Percentiles rank a stretch among this genome's conserved stretches.
Conservation (phyloP, 2,888 invertebrate species). For the Cremastinae sp. region DNA sequence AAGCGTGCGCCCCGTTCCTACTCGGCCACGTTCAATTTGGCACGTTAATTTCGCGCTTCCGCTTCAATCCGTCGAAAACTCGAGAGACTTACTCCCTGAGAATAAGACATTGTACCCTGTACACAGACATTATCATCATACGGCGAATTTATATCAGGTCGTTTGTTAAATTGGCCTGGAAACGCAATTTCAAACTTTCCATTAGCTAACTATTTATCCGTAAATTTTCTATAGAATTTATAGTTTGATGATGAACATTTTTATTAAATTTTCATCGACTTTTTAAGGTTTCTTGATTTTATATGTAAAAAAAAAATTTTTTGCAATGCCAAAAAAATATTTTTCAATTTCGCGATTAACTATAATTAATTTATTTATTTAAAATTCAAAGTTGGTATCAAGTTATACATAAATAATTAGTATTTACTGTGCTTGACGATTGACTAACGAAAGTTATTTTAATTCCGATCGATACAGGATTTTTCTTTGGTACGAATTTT, state of each 20-base stretch:
- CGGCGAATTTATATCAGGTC: constrained; percentile 8
- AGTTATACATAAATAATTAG: no score
- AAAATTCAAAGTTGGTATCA: no score
- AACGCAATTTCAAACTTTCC: neutral
- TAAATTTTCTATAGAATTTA: no score
- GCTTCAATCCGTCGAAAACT: constrained; percentile 36
- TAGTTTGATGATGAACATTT: no score
- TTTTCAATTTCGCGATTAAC: no score
- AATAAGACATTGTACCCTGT: neutral
- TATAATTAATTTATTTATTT: no score
- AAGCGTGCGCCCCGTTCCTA: constrained; percentile 34
- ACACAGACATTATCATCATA: constrained; percentile 1
- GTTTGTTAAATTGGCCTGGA: neutral
- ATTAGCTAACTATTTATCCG: no score
- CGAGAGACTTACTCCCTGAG: constrained; percentile 21
- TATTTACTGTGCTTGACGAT: no score
- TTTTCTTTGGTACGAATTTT: neutral
- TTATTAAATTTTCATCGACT: no score
- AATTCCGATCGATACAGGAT: no score
- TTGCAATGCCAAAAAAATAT: neutral
- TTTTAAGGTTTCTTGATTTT: no score
- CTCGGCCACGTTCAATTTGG: constrained; percentile 53
- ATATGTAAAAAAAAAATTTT: neutral
- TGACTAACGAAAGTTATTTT: no score
- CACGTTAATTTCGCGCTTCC: constrained; percentile 50